Base-by-base conservation (phyloP, 1,140 invertebrate species). In the Dufourea novaeangliae region DNA sequence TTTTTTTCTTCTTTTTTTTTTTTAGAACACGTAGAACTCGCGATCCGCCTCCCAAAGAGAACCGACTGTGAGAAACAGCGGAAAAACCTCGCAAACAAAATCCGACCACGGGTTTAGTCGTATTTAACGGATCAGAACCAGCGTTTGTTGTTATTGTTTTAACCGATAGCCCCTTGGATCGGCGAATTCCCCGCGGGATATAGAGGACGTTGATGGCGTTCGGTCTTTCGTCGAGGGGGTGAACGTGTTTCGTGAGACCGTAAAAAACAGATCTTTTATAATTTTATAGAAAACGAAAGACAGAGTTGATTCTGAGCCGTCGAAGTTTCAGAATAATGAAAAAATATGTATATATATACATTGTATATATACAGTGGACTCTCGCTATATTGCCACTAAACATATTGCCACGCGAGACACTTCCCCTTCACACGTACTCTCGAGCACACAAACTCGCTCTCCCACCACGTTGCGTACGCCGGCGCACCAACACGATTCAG, bases 51-150 rank as follows among this genome's bases (percentile, higher is more conserved):
- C 69, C n/a, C 75, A 59, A 83, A 82, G 64, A 66, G 56, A 73
- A 69, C 61, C 61, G 72, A 63, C 62, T 69, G n/a, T 64, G 70
- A 22, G 63, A 34, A 68, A 69, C 64, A 64, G 70, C 74, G 59
- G 32, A 69, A 50, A n/a, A 64, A 83, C 80, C 82, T 83, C 80
- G 82, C 80, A 80, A 70, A 46, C 1, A 17, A n/a, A 46, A n/a
- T 20, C 46, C 61, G 64, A 46, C 73, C 69, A 76, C 41, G 68
- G 68, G 76, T 72, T 83, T 81, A 78, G 74, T 68, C 78, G 25
- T 74, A 57, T 57, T 68, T 67, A 78, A 78, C 46, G 32, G 52
- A 69, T 20, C 72, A 61, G 57, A 74, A 34, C 29, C 20, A n/a
- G 46, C 46, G 34, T 32, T 52, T 34, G 73, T 69, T 39, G 41